Evolutionary conservation across 2,888 invertebrate species (phyloP).

Genomic region (Drosophila algonquin): DNA sequence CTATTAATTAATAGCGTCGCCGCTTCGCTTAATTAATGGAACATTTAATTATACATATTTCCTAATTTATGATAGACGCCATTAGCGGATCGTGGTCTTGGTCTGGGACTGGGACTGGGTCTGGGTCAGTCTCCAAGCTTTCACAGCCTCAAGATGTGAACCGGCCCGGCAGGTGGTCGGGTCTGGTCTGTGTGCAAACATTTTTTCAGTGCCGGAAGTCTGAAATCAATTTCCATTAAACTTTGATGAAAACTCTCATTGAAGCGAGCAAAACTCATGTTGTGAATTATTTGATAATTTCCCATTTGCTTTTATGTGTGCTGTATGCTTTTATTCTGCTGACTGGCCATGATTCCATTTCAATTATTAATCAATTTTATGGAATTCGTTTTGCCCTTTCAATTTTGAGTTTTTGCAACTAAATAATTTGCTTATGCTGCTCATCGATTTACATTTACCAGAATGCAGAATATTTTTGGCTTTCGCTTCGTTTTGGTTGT

Average conservation of each 20-base stretch:
- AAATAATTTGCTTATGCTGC: conserved; percentile 30
- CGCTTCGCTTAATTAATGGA: conserved; percentile 62
- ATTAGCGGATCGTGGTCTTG: conserved; percentile 47
- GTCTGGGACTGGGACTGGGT: neutral
- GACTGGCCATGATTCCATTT: conserved; percentile 28
- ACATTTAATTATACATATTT: conserved; percentile 69
- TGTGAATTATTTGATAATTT: conserved; percentile 6
- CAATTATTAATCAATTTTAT: conserved; percentile 52
- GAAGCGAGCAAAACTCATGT: conserved; percentile 1
- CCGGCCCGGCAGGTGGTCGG: conserved; percentile 16
- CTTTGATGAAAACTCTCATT: neutral
- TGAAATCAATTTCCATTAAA: neutral
- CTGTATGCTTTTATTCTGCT: conserved; percentile 7
- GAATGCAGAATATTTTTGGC: conserved; percentile 1
- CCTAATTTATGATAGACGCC: conserved; percentile 56
- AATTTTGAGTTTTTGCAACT: conserved; percentile 10
- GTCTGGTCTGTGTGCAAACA: neutral
- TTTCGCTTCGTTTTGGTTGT: conserved; percentile 1
- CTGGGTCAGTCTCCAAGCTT: conserved; percentile 37
- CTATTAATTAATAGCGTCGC: conserved; percentile 68
- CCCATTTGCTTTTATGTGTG: conserved; percentile 18
- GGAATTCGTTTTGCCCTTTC: conserved; percentile 36
- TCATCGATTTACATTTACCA: conserved; percentile 26
- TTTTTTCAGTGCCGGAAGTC: neutral
- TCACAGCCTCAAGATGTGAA: conserved; percentile 55